These are phyloP conservation scores for Cyanoramphus novaezelandiae DNA, from an alignment of 2,113 vertebrate genomes.

Conservation along the genomic window DNA sequence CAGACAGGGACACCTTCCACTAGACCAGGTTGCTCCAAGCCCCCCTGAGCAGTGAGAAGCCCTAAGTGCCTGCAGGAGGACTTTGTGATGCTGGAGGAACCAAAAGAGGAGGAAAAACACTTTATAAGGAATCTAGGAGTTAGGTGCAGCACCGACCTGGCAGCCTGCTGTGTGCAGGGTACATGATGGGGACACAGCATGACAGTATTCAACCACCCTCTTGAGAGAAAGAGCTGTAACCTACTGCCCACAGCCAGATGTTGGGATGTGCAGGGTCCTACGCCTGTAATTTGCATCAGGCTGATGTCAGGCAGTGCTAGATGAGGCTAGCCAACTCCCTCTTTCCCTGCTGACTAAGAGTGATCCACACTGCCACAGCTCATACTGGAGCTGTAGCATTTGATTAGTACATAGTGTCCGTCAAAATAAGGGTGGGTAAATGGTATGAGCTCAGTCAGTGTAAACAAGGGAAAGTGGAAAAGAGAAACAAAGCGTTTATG, in stretches of 20 bases:
- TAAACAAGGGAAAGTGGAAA: neutral
- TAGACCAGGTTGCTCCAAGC: neutral
- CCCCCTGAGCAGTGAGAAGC: neutral
- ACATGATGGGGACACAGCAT: accelerated
- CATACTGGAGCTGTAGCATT: neutral
- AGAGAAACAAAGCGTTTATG: neutral
- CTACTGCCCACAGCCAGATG: neutral
- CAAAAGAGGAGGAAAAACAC: neutral
- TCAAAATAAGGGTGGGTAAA: neutral
- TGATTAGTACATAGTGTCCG: neutral
- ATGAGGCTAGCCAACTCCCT: neutral
- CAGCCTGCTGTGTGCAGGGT: neutral
- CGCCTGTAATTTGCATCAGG: accelerated
- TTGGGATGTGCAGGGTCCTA: neutral
- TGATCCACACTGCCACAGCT: accelerated
- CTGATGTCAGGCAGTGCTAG: neutral
- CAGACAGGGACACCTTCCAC: neutral
- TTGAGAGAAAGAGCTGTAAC: neutral
- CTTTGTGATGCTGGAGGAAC: neutral
- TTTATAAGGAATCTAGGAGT: neutral
- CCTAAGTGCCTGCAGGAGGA: neutral
- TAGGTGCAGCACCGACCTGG: neutral
- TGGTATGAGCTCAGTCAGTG: neutral
- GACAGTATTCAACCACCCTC: neutral
- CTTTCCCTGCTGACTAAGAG: neutral